Evolutionary conservation across 92 coral and sea anemone genomes (phyloP).

Genomic region (Anthopleura xanthogrammica): DNA sequence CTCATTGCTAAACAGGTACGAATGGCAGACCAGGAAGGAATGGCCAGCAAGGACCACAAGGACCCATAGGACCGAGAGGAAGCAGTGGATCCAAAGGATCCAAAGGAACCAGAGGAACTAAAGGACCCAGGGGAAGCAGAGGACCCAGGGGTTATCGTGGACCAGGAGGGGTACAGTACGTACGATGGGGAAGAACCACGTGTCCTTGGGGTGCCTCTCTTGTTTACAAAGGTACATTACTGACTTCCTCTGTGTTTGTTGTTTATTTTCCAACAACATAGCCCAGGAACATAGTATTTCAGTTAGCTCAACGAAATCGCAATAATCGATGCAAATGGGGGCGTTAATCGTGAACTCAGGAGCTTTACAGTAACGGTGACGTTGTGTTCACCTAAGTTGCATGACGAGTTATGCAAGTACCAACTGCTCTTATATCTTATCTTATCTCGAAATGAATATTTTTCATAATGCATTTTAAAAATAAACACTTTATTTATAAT

Average conservation of each 20-base stretch:
- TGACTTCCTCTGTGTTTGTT: not conserved
- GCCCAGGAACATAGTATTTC: no score
- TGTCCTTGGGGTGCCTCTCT: constrained; percentile 43
- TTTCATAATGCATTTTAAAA: no score
- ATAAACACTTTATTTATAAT: no score
- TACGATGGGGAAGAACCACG: constrained; percentile 55
- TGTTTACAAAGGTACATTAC: constrained; percentile 19
- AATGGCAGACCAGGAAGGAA: constrained; percentile 42
- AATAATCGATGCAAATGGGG: no score
- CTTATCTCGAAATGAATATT: no score
- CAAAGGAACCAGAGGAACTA: not conserved
- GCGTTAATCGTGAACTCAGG: no score
- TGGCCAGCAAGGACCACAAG: not conserved
- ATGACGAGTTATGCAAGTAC: no score
- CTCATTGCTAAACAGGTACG: constrained; percentile 1
- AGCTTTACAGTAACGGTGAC: no score
- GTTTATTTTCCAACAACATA: no score
- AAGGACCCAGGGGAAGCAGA: constrained; percentile 44
- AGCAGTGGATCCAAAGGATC: not conserved
- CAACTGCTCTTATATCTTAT: no score
- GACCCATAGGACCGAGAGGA: not conserved
- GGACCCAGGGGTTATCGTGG: not conserved
- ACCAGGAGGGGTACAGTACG: constrained; percentile 34
- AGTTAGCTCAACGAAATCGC: no score
- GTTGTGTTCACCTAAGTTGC: no score